Percentiles rank a stretch among this genome's conserved stretches.
These are phyloP conservation scores for Protosalanx chinensis DNA, from an alignment of 2,797 vertebrate genomes.

Conservation along the genomic window DNA sequence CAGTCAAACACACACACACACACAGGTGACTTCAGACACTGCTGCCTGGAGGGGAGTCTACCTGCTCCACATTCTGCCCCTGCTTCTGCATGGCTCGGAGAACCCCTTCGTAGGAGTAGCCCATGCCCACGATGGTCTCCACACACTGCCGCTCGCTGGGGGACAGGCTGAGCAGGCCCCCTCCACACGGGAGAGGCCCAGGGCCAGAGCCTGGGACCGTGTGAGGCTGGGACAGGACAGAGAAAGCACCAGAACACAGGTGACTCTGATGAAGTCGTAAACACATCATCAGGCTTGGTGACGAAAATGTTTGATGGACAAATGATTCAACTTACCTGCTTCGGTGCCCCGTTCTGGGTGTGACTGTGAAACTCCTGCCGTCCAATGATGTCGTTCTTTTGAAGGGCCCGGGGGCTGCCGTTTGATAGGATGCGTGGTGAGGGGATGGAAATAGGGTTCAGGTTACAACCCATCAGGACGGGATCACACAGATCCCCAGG, in stretches of 20 bases:
- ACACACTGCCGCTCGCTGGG: constrained; percentile 86
- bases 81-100: constrained; percentile 94
- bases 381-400: constrained; percentile 67
- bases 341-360: constrained; percentile 60
- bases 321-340: constrained; percentile 57
- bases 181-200: constrained; percentile 58
- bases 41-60: constrained; percentile 51
- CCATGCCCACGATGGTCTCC: constrained; percentile 92
- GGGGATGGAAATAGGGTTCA: constrained; percentile 37
- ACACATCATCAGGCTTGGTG: not conserved
- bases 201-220: constrained; percentile 41
- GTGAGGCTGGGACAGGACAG: not conserved
- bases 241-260: not conserved
- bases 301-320: no score
- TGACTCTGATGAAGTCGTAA: not conserved
- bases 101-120: constrained; percentile 89
- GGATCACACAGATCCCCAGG: constrained; percentile 70
- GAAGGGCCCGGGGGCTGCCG: constrained; percentile 72
- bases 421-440: constrained; percentile 71
- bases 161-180: constrained; percentile 78
- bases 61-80: constrained; percentile 95
- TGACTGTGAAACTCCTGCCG: constrained; percentile 52
- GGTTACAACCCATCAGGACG: constrained; percentile 53
- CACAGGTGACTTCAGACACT: not conserved
- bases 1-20: not conserved